Evolutionary conservation across 2,113 vertebrate species (phyloP).

Genomic region (Aviceda subcristata): DNA sequence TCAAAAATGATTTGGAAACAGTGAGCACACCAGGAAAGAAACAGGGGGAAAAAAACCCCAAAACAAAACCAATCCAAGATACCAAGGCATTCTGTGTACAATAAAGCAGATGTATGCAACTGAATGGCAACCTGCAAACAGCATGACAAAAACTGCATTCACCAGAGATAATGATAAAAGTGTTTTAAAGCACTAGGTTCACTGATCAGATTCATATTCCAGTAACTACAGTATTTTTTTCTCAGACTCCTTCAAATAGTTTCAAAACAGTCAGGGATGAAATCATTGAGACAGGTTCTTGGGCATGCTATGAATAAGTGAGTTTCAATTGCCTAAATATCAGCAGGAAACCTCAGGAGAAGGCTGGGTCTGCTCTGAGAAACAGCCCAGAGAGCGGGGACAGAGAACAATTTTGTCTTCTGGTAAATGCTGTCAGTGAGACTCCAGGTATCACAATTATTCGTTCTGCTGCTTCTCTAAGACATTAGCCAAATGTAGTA

Average conservation of each 20-base stretch:
- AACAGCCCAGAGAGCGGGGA: background rate
- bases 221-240: background rate
- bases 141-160: background rate
- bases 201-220: background rate
- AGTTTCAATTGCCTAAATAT: background rate
- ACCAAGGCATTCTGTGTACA: background rate
- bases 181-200: background rate
- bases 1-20: background rate
- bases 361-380: background rate
- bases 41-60: accelerated
- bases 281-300: background rate
- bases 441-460: background rate
- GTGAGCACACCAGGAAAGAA: background rate
- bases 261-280: background rate
- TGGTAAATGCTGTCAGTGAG: background rate
- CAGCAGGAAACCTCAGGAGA: background rate
- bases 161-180: background rate
- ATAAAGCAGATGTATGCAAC: background rate
- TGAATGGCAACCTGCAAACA: background rate
- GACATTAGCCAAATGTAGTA: background rate
- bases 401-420: background rate
- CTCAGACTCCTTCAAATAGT: background rate
- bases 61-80: background rate
- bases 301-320: background rate
- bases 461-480: background rate